Evolutionary conservation across 23 tunicate species (phyloP).

Genomic region (Ciona savignyi): DNA sequence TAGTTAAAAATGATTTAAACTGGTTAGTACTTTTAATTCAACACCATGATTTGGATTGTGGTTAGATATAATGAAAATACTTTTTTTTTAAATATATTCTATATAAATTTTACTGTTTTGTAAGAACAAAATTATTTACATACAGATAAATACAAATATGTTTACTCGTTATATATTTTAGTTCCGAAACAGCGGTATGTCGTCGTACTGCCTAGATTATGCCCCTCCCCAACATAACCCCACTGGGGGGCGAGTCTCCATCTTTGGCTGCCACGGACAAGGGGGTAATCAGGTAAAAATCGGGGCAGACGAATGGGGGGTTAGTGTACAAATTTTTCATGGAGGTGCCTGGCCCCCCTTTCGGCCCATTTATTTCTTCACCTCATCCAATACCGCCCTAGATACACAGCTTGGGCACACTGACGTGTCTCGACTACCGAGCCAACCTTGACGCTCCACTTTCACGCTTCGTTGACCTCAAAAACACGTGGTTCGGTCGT

Average conservation of each 20-base stretch:
- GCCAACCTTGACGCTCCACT: slow-evolving; percentile 5
- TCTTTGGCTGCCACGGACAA: slow-evolving; percentile 97
- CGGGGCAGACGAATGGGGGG: too few species aligned
- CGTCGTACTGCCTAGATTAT: slow-evolving; percentile 86
- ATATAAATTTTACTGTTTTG: too few species aligned
- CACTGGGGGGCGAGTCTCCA: slow-evolving; percentile 72
- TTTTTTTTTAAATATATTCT: too few species aligned
- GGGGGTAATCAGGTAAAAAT: slow-evolving; percentile 89
- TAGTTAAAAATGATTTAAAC: neutral
- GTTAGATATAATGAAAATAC: neutral
- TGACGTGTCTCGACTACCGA: slow-evolving; percentile 6
- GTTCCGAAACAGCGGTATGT: slow-evolving; percentile 58
- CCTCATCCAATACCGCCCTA: neutral
- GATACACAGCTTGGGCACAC: neutral
- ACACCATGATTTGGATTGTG: too few species aligned
- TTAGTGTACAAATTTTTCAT: too few species aligned
- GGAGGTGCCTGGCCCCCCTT: too few species aligned
- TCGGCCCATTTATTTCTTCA: neutral
- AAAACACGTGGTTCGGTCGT: slow-evolving; percentile 19
- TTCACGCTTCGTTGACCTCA: slow-evolving; percentile 14
- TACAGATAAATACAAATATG: neutral
- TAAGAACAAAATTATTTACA: too few species aligned
- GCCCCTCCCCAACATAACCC: slow-evolving; percentile 82
- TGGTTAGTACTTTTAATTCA: neutral
- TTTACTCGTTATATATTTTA: slow-evolving; percentile 2